These are phyloP conservation scores for Kradibia gibbosae DNA, from an alignment of 1,140 invertebrate genomes.

Conservation along the genomic window DNA sequence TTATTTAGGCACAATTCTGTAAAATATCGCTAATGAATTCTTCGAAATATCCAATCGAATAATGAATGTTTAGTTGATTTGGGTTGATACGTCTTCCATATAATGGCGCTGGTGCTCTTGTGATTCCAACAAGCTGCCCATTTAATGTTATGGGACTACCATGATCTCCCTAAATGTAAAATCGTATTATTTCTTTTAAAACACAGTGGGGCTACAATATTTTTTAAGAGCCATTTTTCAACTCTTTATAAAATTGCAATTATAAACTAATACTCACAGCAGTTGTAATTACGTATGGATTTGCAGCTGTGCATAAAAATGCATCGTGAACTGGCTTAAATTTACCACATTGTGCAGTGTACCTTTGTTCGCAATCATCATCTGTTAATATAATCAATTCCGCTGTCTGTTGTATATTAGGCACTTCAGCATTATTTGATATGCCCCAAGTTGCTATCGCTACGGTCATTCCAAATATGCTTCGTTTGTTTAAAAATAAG, in stretches of 20 bases:
- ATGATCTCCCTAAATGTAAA: not conserved
- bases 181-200: too few relatives aligned
- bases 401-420: not conserved
- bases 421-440: not conserved
- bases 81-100: not conserved
- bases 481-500: not conserved
- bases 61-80: not conserved
- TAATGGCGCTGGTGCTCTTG: not conserved
- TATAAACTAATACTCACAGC: not conserved
- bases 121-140: not conserved
- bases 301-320: not conserved
- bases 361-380: not conserved
- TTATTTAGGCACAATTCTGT: not conserved
- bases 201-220: too few relatives aligned
- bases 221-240: not conserved
- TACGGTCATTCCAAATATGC: not conserved
- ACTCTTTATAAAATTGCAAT: not conserved
- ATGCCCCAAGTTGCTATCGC: not conserved
- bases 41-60: not conserved
- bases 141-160: not conserved
- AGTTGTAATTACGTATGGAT: not conserved
- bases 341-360: not conserved
- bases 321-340: not conserved
- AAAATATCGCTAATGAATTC: not conserved
- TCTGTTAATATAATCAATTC: not conserved